These are phyloP conservation scores for Parascotia fuliginaria DNA, from an alignment of 2,888 invertebrate genomes.

Conservation along the genomic window DNA sequence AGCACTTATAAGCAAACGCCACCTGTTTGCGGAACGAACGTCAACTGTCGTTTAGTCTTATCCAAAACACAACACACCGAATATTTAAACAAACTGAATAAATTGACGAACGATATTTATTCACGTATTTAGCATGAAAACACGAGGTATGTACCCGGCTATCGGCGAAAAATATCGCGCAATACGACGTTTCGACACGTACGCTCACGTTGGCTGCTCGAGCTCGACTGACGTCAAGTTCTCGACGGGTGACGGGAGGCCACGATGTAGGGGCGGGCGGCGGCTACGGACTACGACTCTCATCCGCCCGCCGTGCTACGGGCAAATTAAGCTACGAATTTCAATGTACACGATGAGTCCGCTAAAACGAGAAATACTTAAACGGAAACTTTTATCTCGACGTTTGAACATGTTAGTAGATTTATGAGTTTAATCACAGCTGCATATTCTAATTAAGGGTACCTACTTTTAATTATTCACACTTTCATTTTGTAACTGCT, in stretches of 20 bases:
- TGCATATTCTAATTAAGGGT: neutral
- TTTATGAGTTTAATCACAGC: neutral
- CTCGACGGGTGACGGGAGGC: conserved; percentile 49
- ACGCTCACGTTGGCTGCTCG: conserved; percentile 51
- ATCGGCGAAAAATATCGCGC: conserved; percentile 49
- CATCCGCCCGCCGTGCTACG: conserved; percentile 78
- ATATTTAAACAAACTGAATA: conserved; percentile 13
- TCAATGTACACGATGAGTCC: conserved; percentile 54
- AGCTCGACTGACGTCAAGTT: conserved; percentile 75
- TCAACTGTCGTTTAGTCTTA: conserved; percentile 36
- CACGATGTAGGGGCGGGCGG: conserved; percentile 55
- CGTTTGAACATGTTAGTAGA: conserved; percentile 18
- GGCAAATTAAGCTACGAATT: conserved; percentile 69
- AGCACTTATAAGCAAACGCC: conserved; percentile 66
- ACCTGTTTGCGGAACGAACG: conserved; percentile 64
- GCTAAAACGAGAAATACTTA: conserved; percentile 50
- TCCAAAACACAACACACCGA: conserved; percentile 35
- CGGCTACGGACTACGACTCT: conserved; percentile 70
- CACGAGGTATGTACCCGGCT: conserved; percentile 48
- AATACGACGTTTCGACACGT: conserved; percentile 41
- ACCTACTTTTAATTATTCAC: neutral
- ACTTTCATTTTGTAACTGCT: too few species aligned
- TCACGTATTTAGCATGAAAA: conserved; percentile 35
- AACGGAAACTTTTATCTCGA: conserved; percentile 46
- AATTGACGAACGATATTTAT: conserved; percentile 43